Base-by-base conservation (phyloP, 1,140 invertebrate species). In the Lordiphosa clarofinis region DNA sequence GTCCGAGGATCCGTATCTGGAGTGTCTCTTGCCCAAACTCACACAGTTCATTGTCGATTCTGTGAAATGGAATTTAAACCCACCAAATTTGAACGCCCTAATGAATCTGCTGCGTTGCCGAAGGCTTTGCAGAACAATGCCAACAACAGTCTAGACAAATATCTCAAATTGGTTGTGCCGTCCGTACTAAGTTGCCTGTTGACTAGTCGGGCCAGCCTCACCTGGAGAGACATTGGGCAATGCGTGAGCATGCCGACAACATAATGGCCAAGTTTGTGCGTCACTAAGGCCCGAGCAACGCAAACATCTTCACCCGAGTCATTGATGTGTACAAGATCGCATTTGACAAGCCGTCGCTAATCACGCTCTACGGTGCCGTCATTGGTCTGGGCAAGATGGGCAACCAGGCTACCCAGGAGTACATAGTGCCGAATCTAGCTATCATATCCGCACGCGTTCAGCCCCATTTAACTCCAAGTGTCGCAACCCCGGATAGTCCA, bases 311-410 rank as follows among this genome's bases (percentile, higher is more conserved):
- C 12, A 4, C 47, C 19, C 44, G 72, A 39, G 52, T 75, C 12
- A 42, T 75, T 8, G 44, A 72, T 4, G 0, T 70, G 6, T 75
- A 75, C 19, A 65, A 55, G 12, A 2, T 0, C 4, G 69, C 48
- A 4, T 37, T 72, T 1, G 4, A 7, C 6, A 64, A 10, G 19
- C 1, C n/a, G 4, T 9, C 42, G 4, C 37, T 72, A 4, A 60
- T 52, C 6, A 75, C 72, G 2, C n/a, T 75, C 24, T 75, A 56
- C 11, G 72, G 72, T 0, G 53, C 55, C 8, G 47, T 75, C 7
- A 55, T 75, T 28, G 72, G 72, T 4, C 15, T 75, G 2, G 47
- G 49, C 6, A 75, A 75, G 28, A n/a, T 75, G 39, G 72, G 72
- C 2, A 50, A 47, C 7, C 40, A 46, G 28, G 39, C 35, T 4